Evolutionary conservation across 2,888 invertebrate genomes (phyloP), one percentile per base, ranked within the genome.

Genomic region (Macropis europaea): DNA sequence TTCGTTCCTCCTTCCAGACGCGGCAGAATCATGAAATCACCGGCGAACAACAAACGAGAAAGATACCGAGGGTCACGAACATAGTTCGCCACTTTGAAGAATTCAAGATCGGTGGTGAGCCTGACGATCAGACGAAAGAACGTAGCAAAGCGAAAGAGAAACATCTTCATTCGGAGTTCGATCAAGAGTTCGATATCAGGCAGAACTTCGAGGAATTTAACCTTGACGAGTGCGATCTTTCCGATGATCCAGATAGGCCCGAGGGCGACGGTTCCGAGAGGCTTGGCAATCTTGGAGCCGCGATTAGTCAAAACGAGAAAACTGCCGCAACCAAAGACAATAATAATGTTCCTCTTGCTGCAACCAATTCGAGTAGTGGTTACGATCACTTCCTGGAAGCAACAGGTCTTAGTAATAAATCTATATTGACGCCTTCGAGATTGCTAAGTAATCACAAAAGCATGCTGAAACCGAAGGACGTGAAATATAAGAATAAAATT

Each of bases 201-300:
- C 94, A 95, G 87, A 95, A 95, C 89, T 95, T 95, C 85, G 95
- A 95, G 86, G 95, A 95, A 86, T 95, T 95, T 87, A 95, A 94
- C 86, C 91, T 95, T 82, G 95, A 95, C 85, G 95, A 95, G 60
- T 93, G 93, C 88, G 94, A 95, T 87, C 92, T 92, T 0, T 88
- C 88, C 7, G 88, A 89, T 43, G 88, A 90, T 75, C 85, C 88
- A 1, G 86, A 88, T 67, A 79, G 89, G 24, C 83, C 84, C 0
- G 89, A 89, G 15, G 88, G 86, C 24, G 88, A 89, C 60, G 88
- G 89, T 3, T 89, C 90, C 1, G 90, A 89, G 47, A 82, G 84
- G 50, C 82, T 90, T 28, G 77, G 73, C n/a, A 79, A 73, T 34
- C 48, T 73, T 28, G 68, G 90, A 13, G 48, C 57, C 83, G 91